These are phyloP conservation scores for Cepaea nemoralis DNA, from an alignment of 1,140 invertebrate genomes.

Conservation along the genomic window DNA sequence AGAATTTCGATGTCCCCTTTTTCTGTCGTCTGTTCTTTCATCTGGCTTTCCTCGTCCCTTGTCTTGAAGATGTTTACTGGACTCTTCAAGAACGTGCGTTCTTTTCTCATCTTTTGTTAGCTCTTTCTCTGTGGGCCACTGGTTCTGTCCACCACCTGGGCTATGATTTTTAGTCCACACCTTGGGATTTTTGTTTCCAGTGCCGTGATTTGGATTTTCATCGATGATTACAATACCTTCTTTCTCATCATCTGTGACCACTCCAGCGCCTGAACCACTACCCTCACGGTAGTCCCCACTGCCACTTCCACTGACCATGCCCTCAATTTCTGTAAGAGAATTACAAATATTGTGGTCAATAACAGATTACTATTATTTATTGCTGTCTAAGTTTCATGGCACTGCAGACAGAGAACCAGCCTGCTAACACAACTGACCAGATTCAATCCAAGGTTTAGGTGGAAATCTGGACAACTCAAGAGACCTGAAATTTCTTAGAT, in stretches of 20 bases:
- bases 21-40: not conserved
- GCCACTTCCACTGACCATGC: slow-evolving; percentile 46
- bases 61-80: not conserved
- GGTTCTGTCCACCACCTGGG: not conserved
- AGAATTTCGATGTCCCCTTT: not conserved
- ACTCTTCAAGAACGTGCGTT: not conserved
- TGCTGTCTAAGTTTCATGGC: too few species aligned
- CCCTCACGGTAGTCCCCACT: slow-evolving; percentile 41
- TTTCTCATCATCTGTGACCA: slow-evolving; percentile 22
- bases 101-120: not conserved
- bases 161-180: not conserved
- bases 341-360: too few species aligned
- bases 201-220: not conserved
- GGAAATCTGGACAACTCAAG: too few species aligned
- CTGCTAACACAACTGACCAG: too few species aligned
- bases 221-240: slow-evolving; percentile 17
- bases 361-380: too few species aligned
- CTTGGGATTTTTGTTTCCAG: not conserved
- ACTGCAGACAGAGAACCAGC: too few species aligned
- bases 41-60: not conserved
- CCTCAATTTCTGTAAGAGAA: slow-evolving; percentile 44
- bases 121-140: not conserved
- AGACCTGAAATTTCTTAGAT: too few species aligned
- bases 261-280: slow-evolving; percentile 41
- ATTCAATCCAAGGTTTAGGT: too few species aligned